These are phyloP conservation scores for Trimorus sp. DNA, from an alignment of 2,888 invertebrate genomes.

Conservation along the genomic window DNA sequence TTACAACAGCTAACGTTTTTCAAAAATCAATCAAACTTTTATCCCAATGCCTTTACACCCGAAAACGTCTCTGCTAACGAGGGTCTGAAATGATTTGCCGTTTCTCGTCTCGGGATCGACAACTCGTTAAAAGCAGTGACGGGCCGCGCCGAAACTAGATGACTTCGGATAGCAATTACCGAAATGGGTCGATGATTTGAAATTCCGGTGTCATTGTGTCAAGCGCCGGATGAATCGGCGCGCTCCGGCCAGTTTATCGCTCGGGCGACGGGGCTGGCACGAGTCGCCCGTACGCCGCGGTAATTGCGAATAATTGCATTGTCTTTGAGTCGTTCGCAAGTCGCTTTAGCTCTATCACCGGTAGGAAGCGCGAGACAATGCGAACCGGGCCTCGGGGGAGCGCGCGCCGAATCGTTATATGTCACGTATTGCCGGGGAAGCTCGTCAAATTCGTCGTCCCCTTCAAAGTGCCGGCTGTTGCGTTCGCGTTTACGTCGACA, in stretches of 20 bases:
- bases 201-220: slow-evolving; percentile 45
- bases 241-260: slow-evolving; percentile 48
- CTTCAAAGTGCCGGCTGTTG: slow-evolving; percentile 40
- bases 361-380: slow-evolving; percentile 49
- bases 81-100: not conserved
- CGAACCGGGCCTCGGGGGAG: slow-evolving; percentile 34
- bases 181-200: slow-evolving; percentile 35
- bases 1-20: no score
- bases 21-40: no score
- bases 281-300: slow-evolving; percentile 77
- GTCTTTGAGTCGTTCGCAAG: slow-evolving; percentile 79
- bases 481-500: slow-evolving; percentile 33
- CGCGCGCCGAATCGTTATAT: slow-evolving; percentile 54
- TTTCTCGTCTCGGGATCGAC: not conserved
- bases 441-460: slow-evolving; percentile 48
- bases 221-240: slow-evolving; percentile 37
- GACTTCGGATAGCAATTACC: slow-evolving; percentile 18
- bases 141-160: not conserved
- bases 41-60: no score
- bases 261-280: slow-evolving; percentile 69
- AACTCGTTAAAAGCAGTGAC: slow-evolving; percentile 17
- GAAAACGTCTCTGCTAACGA: no score
- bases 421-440: slow-evolving; percentile 56
- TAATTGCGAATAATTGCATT: slow-evolving; percentile 82
- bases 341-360: slow-evolving; percentile 65